These are phyloP conservation scores for Onychomys leucogaster DNA, from an alignment of 2,797 vertebrate species.

Conservation along the genomic window DNA sequence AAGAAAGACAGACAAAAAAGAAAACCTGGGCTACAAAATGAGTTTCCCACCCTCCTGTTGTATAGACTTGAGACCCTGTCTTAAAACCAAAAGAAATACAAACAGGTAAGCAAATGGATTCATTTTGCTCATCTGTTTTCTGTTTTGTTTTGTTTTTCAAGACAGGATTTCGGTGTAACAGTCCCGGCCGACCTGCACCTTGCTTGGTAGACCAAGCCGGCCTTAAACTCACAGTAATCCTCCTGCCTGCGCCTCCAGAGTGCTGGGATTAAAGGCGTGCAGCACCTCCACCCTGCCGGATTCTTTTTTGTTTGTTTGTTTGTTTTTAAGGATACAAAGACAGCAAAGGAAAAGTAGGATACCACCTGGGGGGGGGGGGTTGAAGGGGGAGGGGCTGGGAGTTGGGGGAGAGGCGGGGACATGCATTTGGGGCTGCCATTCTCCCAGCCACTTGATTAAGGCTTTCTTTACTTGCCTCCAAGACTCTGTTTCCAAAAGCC, in stretches of 20 bases:
- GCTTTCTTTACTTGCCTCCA: neutral
- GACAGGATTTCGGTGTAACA: neutral
- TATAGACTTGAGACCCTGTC: neutral
- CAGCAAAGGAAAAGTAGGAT: too few species aligned
- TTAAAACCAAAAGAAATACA: neutral
- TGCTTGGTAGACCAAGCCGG: neutral
- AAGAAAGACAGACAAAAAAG: neutral
- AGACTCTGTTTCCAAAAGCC: neutral
- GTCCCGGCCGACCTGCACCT: neutral
- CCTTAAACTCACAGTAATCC: neutral
- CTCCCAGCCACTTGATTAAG: neutral
- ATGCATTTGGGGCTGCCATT: too few species aligned
- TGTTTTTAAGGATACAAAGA: neutral
- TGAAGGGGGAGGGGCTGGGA: too few species aligned
- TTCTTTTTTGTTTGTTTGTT: too few species aligned
- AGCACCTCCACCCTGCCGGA: too few species aligned
- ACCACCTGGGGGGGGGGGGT: too few species aligned
- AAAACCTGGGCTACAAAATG: neutral
- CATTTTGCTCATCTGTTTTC: neutral
- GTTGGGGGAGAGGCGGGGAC: too few species aligned
- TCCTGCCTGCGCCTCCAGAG: neutral
- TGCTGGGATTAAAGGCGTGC: too few species aligned
- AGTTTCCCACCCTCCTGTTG: neutral
- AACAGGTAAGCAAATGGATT: neutral
- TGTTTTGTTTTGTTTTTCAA: neutral